phyloP scores from a whole-genome alignment of 2,113 vertebrate genomes.

The Dendrocopos noguchii region DNA sequence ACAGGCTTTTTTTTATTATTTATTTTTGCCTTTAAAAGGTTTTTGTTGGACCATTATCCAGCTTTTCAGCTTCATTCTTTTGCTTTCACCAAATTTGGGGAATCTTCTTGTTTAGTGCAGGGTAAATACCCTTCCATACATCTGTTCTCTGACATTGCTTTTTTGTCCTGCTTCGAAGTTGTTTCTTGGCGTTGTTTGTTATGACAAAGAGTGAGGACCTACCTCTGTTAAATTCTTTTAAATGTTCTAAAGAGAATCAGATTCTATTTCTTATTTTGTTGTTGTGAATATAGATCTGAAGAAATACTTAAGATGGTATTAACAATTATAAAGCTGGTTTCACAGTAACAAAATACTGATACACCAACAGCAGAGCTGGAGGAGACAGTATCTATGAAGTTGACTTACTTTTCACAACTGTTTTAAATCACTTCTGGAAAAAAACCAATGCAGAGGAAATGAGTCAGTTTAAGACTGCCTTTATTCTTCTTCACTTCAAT shows the following conservation, averaged over 20 bases:
- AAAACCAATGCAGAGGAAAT: background rate
- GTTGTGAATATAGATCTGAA: background rate
- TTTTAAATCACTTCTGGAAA: background rate
- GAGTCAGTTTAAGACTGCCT: background rate
- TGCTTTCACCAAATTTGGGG: background rate
- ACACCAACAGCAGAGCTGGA: background rate
- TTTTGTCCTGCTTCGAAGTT: background rate
- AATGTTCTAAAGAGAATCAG: background rate
- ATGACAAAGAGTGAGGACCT: background rate
- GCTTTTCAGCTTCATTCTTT: background rate
- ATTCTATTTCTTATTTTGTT: background rate
- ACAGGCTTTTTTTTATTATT: background rate
- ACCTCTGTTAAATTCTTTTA: background rate
- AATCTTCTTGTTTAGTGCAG: background rate
- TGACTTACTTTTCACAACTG: slow-evolving; percentile 18
- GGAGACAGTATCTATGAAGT: background rate
- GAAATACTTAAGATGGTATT: slow-evolving; percentile 46
- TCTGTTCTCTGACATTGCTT: background rate
- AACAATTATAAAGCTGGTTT: slow-evolving; percentile 54
- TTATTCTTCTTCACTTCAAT: background rate
- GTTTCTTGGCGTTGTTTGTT: background rate
- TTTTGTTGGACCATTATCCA: background rate
- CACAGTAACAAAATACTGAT: slow-evolving; percentile 7
- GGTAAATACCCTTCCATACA: background rate
- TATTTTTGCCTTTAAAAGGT: background rate